These are phyloP conservation scores for Paraescarpia echinospica DNA, from an alignment of 1,140 invertebrate genomes.

Conservation along the genomic window DNA sequence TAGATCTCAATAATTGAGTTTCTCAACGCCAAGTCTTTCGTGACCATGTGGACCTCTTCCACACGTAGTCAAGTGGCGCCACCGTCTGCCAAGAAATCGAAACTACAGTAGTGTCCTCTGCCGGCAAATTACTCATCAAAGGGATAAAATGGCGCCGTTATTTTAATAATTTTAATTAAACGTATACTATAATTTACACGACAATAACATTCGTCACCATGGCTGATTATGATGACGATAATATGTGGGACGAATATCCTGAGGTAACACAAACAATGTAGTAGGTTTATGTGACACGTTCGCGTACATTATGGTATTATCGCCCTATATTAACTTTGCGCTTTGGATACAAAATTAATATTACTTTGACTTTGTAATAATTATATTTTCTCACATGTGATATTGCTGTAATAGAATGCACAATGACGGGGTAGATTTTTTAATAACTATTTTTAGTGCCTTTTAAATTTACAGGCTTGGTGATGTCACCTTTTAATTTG, in stretches of 20 bases:
- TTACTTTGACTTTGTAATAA: too few species aligned
- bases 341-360: too few species aligned
- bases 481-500: too few species aligned
- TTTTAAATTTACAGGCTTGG: too few species aligned
- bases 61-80: background rate
- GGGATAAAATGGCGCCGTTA: background rate
- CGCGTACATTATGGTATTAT: slow-evolving; percentile 7
- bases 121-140: slow-evolving; percentile 19
- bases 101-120: background rate
- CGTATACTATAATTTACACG: background rate
- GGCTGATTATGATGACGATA: slow-evolving; percentile 40
- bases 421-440: too few species aligned
- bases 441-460: too few species aligned
- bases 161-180: background rate
- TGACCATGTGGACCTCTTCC: background rate
- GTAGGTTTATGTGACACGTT: background rate
- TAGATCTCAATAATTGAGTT: background rate
- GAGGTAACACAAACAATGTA: slow-evolving; percentile 6
- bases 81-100: background rate
- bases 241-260: slow-evolving; percentile 26
- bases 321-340: background rate
- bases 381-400: too few species aligned
- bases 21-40: background rate
- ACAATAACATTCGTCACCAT: slow-evolving; percentile 24
- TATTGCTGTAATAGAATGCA: too few species aligned